A percentile compares a stretch with the other conserved stretches of the same genome.
These are phyloP conservation scores for Daubentonia madagascariensis DNA, from an alignment of 2,113 vertebrate species.

Conservation along the genomic window DNA sequence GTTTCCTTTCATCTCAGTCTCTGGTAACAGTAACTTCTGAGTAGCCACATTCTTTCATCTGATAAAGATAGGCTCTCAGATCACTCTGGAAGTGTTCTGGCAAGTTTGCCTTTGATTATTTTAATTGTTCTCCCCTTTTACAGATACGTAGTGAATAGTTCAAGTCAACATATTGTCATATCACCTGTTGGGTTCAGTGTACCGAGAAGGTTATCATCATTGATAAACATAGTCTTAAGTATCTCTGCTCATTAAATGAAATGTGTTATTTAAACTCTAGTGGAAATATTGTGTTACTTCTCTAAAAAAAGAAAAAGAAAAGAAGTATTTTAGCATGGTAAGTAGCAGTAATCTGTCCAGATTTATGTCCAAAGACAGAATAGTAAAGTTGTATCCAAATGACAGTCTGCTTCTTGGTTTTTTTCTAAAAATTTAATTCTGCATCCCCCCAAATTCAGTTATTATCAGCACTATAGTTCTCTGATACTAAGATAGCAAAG, in stretches of 20 bases:
- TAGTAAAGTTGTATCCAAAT: not conserved
- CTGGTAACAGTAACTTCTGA: slow-evolving; percentile 68
- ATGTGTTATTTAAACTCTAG: not conserved
- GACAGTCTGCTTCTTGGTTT: not conserved
- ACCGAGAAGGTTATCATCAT: not conserved
- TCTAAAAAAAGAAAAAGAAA: not conserved
- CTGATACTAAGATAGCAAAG: not conserved
- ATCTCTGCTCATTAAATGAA: not conserved
- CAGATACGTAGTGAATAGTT: slow-evolving; percentile 29
- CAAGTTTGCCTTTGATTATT: slow-evolving; percentile 63
- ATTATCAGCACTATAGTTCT: not conserved
- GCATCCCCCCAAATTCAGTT: not conserved
- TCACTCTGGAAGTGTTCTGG: slow-evolving; percentile 57
- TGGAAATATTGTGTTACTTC: not conserved
- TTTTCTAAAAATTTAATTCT: not conserved
- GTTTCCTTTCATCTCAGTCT: slow-evolving; percentile 59
- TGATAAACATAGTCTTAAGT: not conserved
- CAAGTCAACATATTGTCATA: slow-evolving; percentile 45
- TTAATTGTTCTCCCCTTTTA: slow-evolving; percentile 66
- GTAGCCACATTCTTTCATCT: slow-evolving; percentile 53
- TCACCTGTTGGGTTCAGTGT: slow-evolving; percentile 15
- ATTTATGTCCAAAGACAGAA: not conserved
- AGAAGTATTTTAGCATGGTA: not conserved
- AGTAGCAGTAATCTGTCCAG: not conserved
- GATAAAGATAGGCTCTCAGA: slow-evolving; percentile 51